Base-by-base conservation (phyloP, 2,113 vertebrate genomes). In the Hypocryptadius cinnamomeus region DNA sequence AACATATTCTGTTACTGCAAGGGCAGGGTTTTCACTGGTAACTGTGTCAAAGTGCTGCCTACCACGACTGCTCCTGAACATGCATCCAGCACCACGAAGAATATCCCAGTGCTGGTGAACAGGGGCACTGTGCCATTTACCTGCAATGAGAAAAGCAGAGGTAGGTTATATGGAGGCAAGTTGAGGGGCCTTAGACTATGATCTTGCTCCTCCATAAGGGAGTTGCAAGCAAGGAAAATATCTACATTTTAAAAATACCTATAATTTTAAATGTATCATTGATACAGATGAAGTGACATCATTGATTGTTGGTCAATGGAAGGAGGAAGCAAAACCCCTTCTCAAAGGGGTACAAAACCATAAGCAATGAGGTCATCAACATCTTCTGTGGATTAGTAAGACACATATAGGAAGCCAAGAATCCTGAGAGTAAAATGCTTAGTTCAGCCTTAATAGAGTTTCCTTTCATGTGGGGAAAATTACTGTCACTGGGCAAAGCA, bases 141-240 rank as follows among this genome's bases (percentile, higher is more conserved):
- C 97, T 98, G 92, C 54, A 96, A 79, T 1, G 7, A 14, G 79
- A 80, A 94, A 88, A 10, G 31, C 35, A 96, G 48, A 84, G 44
- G 15, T 6, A 25, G 30, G 57, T 76, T 63, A 83, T 9, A 57
- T 50, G 50, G 33, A 81, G 25, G 17, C 39, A 61, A 35, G n/a
- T 35, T 76, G 71, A 28, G 60, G 25, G 92, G 47, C 21, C 53
- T 71, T 48, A n/a, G 42, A 21, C 5, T 54, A 8, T 44, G 20
- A 39, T 23, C 39, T 37, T 78, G 27, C 37, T 91, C 28, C 33
- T 73, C 60, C 22, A 5, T 27, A 42, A 72, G 15, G 20, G 18
- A 79, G 19, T 45, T 79, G 64, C 15, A 74, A 90, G 35, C 31
- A 83, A 77, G 42, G 30, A 50, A 82, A 93, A 85, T 21, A 60